A percentile compares a stretch with the other conserved stretches of the same genome.
Conservation (phyloP, 2,888 invertebrate species). For the Cataglyphis rosenhaueri region DNA sequence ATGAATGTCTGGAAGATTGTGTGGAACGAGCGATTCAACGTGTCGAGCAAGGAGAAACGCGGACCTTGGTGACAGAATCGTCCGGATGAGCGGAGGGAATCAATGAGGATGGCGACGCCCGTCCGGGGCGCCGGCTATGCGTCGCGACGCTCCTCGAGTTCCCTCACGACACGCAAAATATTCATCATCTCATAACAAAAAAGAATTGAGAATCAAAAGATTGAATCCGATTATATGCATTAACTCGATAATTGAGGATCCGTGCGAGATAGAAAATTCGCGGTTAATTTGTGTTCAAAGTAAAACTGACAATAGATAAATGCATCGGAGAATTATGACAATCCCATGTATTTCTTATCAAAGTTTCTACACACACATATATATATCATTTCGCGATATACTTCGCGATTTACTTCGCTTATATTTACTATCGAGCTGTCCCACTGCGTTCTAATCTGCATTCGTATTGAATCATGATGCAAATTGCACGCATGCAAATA, state of each 20-base stretch:
- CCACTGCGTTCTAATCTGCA: slow-evolving; percentile 58
- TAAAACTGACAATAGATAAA: background rate
- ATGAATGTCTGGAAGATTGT: slow-evolving; percentile 12
- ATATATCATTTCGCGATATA: slow-evolving; percentile 14
- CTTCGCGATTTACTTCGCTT: slow-evolving; percentile 50
- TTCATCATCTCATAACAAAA: slow-evolving; percentile 16
- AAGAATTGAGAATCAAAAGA: background rate
- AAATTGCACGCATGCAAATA: slow-evolving; percentile 71
- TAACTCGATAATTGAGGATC: background rate
- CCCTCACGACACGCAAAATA: slow-evolving; percentile 36
- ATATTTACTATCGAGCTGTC: slow-evolving; percentile 42
- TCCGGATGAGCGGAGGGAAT: slow-evolving; percentile 71
- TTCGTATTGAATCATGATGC: slow-evolving; percentile 61
- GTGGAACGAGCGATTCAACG: slow-evolving; percentile 2
- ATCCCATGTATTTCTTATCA: slow-evolving; percentile 23
- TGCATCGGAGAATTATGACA: background rate
- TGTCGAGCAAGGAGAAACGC: slow-evolving; percentile 31
- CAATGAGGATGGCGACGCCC: slow-evolving; percentile 80
- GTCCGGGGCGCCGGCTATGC: slow-evolving; percentile 78
- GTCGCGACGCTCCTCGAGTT: slow-evolving; percentile 71
- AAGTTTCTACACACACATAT: background rate
- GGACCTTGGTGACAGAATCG: slow-evolving; percentile 36
- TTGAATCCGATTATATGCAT: slow-evolving; percentile 3
- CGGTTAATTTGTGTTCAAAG: slow-evolving; percentile 31
- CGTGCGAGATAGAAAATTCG: background rate